Percentiles rank a stretch among this genome's conserved stretches.
These are phyloP conservation scores for Sinelater perroti DNA, from an alignment of 2,888 invertebrate genomes.

Conservation along the genomic window DNA sequence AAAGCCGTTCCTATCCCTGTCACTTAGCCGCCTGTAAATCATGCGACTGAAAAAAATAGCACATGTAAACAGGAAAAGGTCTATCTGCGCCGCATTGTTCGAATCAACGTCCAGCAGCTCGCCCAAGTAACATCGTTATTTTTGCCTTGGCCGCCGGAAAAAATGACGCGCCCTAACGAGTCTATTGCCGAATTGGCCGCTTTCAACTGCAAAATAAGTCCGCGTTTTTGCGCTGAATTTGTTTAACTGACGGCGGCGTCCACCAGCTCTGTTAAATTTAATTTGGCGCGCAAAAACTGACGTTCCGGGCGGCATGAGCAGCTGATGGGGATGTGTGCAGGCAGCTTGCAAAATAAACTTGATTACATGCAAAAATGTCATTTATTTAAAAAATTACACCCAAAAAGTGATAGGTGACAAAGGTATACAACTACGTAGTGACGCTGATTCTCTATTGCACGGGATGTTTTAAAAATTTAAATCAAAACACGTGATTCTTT, in stretches of 20 bases:
- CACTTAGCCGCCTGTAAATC: constrained; percentile 26
- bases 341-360: constrained; percentile 3
- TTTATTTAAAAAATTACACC: too few species aligned
- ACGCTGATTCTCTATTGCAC: too few species aligned
- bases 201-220: neutral
- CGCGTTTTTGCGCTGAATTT: neutral
- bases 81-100: constrained; percentile 10
- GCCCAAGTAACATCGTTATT: constrained; percentile 1
- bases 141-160: neutral
- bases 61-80: constrained; percentile 26
- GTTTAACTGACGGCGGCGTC: neutral
- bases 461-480: too few species aligned
- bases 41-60: constrained; percentile 23
- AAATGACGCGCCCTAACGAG: neutral
- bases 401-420: too few species aligned
- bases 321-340: neutral
- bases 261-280: neutral
- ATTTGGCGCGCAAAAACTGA: constrained; percentile 3
- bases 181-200: neutral
- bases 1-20: constrained; percentile 29
- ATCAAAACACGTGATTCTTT: too few species aligned
- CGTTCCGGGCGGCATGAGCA: neutral
- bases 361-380: constrained; percentile 4
- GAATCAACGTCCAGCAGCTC: neutral
- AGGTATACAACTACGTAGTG: too few species aligned